A percentile compares a stretch with the other conserved stretches of the same genome.
phyloP scores from a whole-genome alignment of 2,888 invertebrate genomes.

The Leptinotarsa rubiginosa region DNA sequence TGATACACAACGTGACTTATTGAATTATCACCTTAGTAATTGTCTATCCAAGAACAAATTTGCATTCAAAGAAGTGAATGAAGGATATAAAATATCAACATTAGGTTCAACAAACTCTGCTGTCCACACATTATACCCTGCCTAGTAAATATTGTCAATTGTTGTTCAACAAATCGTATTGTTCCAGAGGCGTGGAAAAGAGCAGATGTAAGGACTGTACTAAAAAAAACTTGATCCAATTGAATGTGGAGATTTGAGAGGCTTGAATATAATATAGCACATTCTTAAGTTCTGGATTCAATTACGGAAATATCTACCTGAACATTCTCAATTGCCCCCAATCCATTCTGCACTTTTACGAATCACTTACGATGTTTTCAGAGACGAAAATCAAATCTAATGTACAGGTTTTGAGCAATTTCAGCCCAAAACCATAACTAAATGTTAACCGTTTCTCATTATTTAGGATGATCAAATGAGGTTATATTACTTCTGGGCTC shows the following conservation, averaged over 20 bases:
- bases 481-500: too few species aligned
- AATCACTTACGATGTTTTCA: not conserved
- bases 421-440: not conserved
- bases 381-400: not conserved
- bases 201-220: constrained; percentile 13
- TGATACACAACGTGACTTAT: too few species aligned
- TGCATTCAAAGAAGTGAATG: too few species aligned
- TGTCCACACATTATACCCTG: constrained; percentile 22
- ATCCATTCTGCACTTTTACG: not conserved
- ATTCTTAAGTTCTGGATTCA: constrained; percentile 24
- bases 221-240: constrained; percentile 19
- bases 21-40: too few species aligned
- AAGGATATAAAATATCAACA: not conserved
- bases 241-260: constrained; percentile 16
- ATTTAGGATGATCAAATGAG: too few species aligned
- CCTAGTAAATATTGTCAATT: constrained; percentile 23
- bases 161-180: constrained; percentile 5
- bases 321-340: not conserved
- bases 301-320: not conserved
- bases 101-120: constrained; percentile 20
- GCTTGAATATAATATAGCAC: constrained; percentile 6
- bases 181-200: constrained; percentile 13
- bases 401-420: not conserved
- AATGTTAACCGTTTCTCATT: too few species aligned
- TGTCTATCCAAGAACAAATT: too few species aligned